These are phyloP conservation scores for Percopsis omiscomaycus DNA, from an alignment of 2,797 vertebrate species.

Conservation along the genomic window DNA sequence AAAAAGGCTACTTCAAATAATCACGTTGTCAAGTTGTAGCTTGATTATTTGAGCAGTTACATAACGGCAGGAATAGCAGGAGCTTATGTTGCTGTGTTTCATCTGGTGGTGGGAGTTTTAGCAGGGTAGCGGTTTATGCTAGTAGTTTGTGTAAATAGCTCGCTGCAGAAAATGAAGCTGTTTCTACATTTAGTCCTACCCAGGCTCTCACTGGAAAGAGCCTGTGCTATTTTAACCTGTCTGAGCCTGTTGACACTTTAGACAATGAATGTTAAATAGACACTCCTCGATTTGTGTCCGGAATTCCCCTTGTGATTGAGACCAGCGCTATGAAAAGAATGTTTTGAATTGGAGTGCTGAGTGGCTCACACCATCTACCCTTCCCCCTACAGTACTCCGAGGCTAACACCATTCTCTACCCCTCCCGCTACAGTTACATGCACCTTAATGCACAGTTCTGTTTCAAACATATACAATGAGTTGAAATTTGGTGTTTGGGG, in stretches of 20 bases:
- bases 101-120: slow-evolving; percentile 8
- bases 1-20: slow-evolving; percentile 38
- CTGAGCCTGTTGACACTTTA: background rate
- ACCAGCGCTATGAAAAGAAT: too few relatives aligned
- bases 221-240: background rate
- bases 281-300: too few relatives aligned
- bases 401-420: too few relatives aligned
- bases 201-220: slow-evolving; percentile 9
- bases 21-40: slow-evolving; percentile 22
- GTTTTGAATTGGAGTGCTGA: too few relatives aligned
- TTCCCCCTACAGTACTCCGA: too few relatives aligned
- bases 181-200: slow-evolving; percentile 13
- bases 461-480: too few relatives aligned
- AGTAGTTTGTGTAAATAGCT: slow-evolving; percentile 3
- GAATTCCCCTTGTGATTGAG: too few relatives aligned
- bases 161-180: slow-evolving; percentile 14
- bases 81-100: slow-evolving; percentile 23
- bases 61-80: slow-evolving; percentile 17
- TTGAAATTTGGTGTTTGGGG: too few relatives aligned
- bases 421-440: too few relatives aligned
- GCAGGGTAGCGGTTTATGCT: slow-evolving; percentile 5
- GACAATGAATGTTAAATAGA: too few relatives aligned
- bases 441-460: too few relatives aligned
- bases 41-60: slow-evolving; percentile 49
- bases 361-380: too few relatives aligned